Conservation (phyloP, 2,888 invertebrate species). For the Amphiduros pacificus region DNA sequence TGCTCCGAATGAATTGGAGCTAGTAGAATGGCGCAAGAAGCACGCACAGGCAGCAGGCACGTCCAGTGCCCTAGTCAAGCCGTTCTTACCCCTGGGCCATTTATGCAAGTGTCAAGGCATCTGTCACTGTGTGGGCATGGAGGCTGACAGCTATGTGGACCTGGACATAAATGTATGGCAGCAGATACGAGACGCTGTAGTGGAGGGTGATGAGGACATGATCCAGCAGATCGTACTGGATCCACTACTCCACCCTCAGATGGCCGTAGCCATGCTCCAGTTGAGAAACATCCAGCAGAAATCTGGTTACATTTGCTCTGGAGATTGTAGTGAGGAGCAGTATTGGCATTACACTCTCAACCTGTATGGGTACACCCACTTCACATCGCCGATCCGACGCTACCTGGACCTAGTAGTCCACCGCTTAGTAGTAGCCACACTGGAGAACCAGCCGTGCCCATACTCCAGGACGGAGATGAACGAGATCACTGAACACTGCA, state of each 20-base stretch:
- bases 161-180: slow-evolving; percentile 24
- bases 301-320: slow-evolving; percentile 34
- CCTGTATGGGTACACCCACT: slow-evolving; percentile 36
- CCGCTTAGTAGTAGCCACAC: slow-evolving; percentile 36
- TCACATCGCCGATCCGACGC: slow-evolving; percentile 45
- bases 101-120: slow-evolving; percentile 37
- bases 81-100: slow-evolving; percentile 36
- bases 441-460: slow-evolving; percentile 36
- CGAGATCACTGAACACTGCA: slow-evolving; percentile 31
- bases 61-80: slow-evolving; percentile 42
- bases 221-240: slow-evolving; percentile 39
- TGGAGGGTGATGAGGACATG: slow-evolving; percentile 14
- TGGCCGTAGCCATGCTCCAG: slow-evolving; percentile 38
- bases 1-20: slow-evolving; percentile 31
- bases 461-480: slow-evolving; percentile 37
- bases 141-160: slow-evolving; percentile 3
- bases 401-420: slow-evolving; percentile 49
- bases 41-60: slow-evolving; percentile 44
- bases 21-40: slow-evolving; percentile 28
- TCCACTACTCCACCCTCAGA: slow-evolving; percentile 44
- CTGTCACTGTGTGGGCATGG: slow-evolving; percentile 20
- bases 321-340: slow-evolving; percentile 4
- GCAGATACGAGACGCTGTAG: slow-evolving; percentile 6
- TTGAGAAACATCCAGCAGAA: slow-evolving; percentile 37
- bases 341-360: slow-evolving; percentile 39